phyloP scores from a whole-genome alignment of 2,113 vertebrate species.

The Zingel zingel region DNA sequence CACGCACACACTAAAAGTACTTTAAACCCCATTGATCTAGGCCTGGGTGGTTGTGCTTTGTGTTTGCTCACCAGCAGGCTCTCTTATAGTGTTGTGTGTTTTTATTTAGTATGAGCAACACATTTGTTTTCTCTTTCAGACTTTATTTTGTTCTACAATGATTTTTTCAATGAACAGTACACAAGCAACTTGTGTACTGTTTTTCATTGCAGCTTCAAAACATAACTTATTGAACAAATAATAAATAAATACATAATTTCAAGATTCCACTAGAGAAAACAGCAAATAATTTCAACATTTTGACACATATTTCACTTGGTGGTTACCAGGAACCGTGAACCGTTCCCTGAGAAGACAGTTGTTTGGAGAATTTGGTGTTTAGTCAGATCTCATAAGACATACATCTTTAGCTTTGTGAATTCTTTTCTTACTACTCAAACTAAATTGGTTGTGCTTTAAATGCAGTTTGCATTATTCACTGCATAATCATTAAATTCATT shows the following conservation, averaged over 20 bases:
- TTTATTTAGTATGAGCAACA: neutral
- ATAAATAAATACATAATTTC: neutral
- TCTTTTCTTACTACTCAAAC: neutral
- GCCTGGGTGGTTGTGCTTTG: constrained; percentile 40
- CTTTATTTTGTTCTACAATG: neutral
- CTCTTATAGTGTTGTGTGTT: constrained; percentile 3
- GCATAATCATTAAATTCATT: neutral
- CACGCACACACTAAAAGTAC: neutral
- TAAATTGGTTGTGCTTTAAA: neutral
- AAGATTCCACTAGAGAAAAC: neutral
- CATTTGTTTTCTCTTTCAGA: neutral
- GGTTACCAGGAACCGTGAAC: neutral
- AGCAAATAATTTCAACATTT: neutral
- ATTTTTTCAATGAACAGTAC: no score
- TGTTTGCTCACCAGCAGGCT: constrained; percentile 30
- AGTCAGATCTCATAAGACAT: neutral
- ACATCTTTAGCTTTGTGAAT: neutral
- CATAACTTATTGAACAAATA: neutral
- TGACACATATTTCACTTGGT: neutral
- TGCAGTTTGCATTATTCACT: neutral
- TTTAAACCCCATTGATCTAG: constrained; percentile 37
- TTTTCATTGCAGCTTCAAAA: neutral
- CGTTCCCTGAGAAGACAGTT: neutral
- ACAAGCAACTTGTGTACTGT: no score
- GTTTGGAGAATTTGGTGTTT: neutral